Percentiles rank a stretch among this genome's conserved stretches.
Evolutionary conservation across 2,113 vertebrate genomes (phyloP).

Genomic region (Nesogale talazaci): DNA sequence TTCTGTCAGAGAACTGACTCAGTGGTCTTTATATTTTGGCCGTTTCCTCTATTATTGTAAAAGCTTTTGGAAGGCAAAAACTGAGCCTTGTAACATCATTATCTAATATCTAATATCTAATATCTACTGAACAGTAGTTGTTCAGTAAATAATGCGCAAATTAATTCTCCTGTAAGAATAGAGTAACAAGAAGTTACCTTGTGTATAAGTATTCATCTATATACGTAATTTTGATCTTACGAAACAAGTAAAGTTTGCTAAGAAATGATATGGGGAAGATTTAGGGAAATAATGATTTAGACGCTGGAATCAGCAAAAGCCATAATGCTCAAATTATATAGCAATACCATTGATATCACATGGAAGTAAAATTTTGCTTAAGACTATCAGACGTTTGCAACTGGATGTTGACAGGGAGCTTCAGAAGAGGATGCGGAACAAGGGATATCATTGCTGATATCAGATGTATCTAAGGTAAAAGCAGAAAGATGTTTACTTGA

Average conservation of each 20-base stretch:
- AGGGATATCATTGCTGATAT: too few species aligned
- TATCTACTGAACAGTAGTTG: neutral
- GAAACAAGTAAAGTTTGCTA: neutral
- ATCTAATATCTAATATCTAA: neutral
- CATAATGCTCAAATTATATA: neutral
- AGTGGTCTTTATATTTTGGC: neutral
- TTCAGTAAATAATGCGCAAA: neutral
- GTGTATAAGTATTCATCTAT: neutral
- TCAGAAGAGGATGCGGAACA: too few species aligned
- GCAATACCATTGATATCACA: too few species aligned
- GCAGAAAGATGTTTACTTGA: too few species aligned
- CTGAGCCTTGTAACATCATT: neutral
- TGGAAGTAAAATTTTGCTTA: too few species aligned
- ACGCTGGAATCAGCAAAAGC: neutral
- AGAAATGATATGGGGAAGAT: neutral
- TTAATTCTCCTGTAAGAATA: neutral
- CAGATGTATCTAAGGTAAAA: too few species aligned
- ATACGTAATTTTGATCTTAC: slow-evolving; percentile 29
- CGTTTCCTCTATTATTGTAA: neutral
- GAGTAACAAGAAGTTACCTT: neutral
- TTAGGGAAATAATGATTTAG: neutral
- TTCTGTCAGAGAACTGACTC: neutral
- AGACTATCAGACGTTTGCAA: too few species aligned
- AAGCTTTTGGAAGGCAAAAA: neutral
- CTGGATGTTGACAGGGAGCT: too few species aligned